Base-by-base conservation (phyloP, 2,888 invertebrate genomes). In the Stratiomys singularior region DNA sequence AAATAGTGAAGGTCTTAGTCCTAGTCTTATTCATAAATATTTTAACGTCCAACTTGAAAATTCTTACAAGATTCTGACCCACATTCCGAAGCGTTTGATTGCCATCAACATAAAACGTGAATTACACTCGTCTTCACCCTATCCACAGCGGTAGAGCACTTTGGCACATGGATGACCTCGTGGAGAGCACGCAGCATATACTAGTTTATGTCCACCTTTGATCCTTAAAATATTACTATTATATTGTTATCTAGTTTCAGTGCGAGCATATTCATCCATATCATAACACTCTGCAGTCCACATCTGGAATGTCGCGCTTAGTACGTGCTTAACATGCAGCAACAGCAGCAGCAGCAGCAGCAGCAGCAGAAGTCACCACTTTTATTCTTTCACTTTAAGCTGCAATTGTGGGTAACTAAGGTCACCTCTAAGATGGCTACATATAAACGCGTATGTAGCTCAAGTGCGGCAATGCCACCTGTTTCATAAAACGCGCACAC, bases 321-420 rank as follows among this genome's bases (percentile, higher is more conserved):
- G 74, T 74, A 74, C 74, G 74, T 74, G 74, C 60, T 37, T 44
- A 15, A 60, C 74, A 74, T 58, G 60, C 58, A 60, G 30, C 37
- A n/a, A 44, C 44, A 37, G 18, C n/a, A 44, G 44, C 7, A 44
- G 7, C 44, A 13, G 7, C 52, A 37, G n/a, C n/a, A 37, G 37
- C 37, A 37, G 37, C 37, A 37, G 37, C 37, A 37, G 66, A 66
- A 66, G 66, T 66, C 21, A 25, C n/a, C 46, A 69, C 69, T 25
- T 47, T 25, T 69, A 47, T 69, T 44, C 46, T 25, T 69, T 47
- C 47, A 69, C 47, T 46, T 23, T 18, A 69, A 27, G 64, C n/a
- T 15, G 28, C n/a, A 15, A 28, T 25, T 69, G 69, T 47, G 69
- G 69, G 69, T 47, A 69, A 69, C 69, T 66, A 15, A 47, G 47